These are phyloP conservation scores for Aptenodytes forsteri DNA, from an alignment of 2,113 vertebrate species.

Conservation along the genomic window DNA sequence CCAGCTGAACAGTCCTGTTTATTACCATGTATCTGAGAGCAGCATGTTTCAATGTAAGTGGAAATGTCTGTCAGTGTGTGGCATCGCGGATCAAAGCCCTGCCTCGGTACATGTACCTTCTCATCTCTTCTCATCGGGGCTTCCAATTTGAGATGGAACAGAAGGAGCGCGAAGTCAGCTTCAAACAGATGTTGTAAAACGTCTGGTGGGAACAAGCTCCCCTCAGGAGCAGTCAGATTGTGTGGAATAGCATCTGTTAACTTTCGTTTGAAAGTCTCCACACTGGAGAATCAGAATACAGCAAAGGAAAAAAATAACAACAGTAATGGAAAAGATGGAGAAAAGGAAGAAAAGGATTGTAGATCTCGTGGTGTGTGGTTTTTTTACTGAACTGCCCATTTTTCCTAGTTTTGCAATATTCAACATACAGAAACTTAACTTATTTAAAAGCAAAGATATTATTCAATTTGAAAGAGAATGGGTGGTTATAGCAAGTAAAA, in stretches of 20 bases:
- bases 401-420: background rate
- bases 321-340: background rate
- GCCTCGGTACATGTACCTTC: constrained; percentile 35
- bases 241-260: constrained; percentile 55
- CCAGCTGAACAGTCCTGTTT: constrained; percentile 49
- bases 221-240: constrained; percentile 42
- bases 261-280: constrained; percentile 38
- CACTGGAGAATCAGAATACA: constrained; percentile 1
- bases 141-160: constrained; percentile 64
- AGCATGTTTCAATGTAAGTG: constrained; percentile 54
- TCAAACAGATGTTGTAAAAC: constrained; percentile 65
- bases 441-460: background rate
- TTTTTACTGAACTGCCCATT: background rate
- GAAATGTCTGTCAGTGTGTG: constrained; percentile 65
- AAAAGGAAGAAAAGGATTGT: background rate
- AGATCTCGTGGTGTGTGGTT: background rate
- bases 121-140: constrained; percentile 46
- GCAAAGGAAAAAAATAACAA: background rate
- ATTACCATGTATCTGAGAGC: constrained; percentile 35
- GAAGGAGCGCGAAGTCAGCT: constrained; percentile 40
- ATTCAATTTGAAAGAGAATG: background rate
- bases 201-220: constrained; percentile 58
- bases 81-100: constrained; percentile 38
- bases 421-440: background rate
- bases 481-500: background rate